These are phyloP conservation scores for Sander vitreus DNA, from an alignment of 2,113 vertebrate genomes.

Conservation along the genomic window DNA sequence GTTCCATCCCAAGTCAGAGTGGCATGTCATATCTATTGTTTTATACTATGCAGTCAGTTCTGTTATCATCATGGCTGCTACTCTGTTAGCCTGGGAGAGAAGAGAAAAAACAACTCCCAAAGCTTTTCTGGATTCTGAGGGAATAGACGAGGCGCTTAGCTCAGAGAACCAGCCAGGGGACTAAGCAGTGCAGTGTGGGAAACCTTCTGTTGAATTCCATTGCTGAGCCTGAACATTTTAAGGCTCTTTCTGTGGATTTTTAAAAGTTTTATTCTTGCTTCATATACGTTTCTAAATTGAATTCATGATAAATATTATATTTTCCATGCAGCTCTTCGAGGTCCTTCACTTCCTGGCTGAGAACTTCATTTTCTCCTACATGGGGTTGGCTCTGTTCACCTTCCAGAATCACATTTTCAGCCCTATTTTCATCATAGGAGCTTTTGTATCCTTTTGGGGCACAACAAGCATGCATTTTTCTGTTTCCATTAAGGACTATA, in stretches of 20 bases:
- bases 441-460: conserved; percentile 93
- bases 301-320: background rate
- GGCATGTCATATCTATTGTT: no score
- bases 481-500: background rate
- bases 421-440: conserved; percentile 94
- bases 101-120: background rate
- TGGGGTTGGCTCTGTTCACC: conserved; percentile 97
- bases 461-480: background rate
- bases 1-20: no score
- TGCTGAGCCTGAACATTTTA: background rate
- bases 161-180: background rate
- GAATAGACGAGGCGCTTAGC: conserved; percentile 10
- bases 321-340: conserved; percentile 90
- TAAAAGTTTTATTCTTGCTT: background rate
- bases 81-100: background rate
- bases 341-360: conserved; percentile 97
- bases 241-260: background rate
- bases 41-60: background rate
- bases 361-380: conserved; percentile 99
- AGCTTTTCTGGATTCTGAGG: conserved; percentile 12
- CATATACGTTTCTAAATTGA: background rate
- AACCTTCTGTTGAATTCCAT: background rate
- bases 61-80: no score
- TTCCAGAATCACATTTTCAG: conserved; percentile 99
- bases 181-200: background rate